Base-by-base conservation (phyloP, 2,113 vertebrate species). In the Agapornis roseicollis region DNA sequence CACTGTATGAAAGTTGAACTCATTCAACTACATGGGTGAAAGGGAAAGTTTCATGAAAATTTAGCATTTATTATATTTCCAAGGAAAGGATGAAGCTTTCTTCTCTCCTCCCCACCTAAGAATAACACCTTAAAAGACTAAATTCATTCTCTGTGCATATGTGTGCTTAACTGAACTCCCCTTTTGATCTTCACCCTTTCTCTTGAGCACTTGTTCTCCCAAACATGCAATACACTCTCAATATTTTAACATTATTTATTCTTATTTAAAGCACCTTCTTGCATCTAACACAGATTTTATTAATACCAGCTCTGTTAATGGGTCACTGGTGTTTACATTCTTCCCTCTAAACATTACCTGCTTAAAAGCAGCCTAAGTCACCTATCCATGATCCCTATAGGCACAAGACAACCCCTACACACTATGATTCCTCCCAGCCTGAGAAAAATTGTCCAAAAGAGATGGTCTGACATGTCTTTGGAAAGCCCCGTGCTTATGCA, bases 1-100 rank as follows among this genome's bases (percentile, higher is more conserved):
- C 63, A 69, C 58, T 88, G 79, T 95, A 91, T 90, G 91, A 97
- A 96, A 91, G 89, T 63, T 73, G 14, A 95, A 84, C 61, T 94
- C 73, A 88, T 94, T 88, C 80, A 92, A 80, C 49, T 29, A 50
- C 46, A 72, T 16, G 14, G 5, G 6, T 89, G 77, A 93, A 92
- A 96, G 80, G 70, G 88, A 93, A 89, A 90, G 80, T 94, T 89
- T 96, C 29, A 6, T 79, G 72, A 81, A 18, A 78, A 82, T 81
- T 91, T 92, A 53, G 4, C 72, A 56, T 78, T 90, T 96, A 71
- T 31, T 66, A 35, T 41, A 88, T 94, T 97, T 97, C 95, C 84
- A 87, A 89, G 58, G 90, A 94, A 96, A 94, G 37, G 80, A n/a
- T 90, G 77, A 92, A 90, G 28, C 10, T 92, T 74, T 74, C 7